These are phyloP conservation scores for Lordiphosa mommai DNA, from an alignment of 1,140 invertebrate species.

Conservation along the genomic window DNA sequence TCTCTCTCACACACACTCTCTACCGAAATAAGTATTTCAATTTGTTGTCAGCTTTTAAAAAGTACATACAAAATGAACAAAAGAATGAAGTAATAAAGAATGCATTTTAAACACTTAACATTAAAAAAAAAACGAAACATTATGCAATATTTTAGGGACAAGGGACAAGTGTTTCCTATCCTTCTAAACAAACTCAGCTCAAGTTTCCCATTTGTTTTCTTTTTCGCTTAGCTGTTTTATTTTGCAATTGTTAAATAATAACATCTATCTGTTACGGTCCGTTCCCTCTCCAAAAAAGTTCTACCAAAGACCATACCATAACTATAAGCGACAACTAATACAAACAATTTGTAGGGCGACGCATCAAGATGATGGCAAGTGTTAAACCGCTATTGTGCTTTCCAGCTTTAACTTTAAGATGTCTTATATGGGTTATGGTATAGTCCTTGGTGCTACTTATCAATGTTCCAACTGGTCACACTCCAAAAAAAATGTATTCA, in stretches of 20 bases:
- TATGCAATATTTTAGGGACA: slow-evolving; percentile 23
- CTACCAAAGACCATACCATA: too few species aligned
- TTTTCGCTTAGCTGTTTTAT: slow-evolving; percentile 49
- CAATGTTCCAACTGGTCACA: slow-evolving; percentile 47
- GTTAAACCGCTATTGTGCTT: too few species aligned
- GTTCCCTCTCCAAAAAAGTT: too few species aligned
- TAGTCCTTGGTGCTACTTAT: too few species aligned
- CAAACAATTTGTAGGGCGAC: too few species aligned
- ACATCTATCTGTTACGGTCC: slow-evolving; percentile 38
- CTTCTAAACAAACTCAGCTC: slow-evolving; percentile 1
- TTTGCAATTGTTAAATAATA: slow-evolving; percentile 70
- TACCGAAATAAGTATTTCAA: slow-evolving; percentile 60
- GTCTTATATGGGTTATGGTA: too few species aligned
- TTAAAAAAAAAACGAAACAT: slow-evolving; percentile 19
- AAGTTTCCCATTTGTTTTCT: slow-evolving; percentile 3
- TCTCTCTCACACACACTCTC: slow-evolving; percentile 26
- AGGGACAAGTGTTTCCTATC: slow-evolving; percentile 18
- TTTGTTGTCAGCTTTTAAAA: slow-evolving; percentile 77
- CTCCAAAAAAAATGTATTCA: slow-evolving; percentile 17
- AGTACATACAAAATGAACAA: slow-evolving; percentile 53
- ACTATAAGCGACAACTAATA: too few species aligned
- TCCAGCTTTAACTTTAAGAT: too few species aligned
- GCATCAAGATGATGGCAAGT: too few species aligned
- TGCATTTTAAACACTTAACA: slow-evolving; percentile 52
- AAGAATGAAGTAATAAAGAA: slow-evolving; percentile 43